Conservation (phyloP, 2,888 invertebrate genomes). For the Stomorhina lunata region DNA sequence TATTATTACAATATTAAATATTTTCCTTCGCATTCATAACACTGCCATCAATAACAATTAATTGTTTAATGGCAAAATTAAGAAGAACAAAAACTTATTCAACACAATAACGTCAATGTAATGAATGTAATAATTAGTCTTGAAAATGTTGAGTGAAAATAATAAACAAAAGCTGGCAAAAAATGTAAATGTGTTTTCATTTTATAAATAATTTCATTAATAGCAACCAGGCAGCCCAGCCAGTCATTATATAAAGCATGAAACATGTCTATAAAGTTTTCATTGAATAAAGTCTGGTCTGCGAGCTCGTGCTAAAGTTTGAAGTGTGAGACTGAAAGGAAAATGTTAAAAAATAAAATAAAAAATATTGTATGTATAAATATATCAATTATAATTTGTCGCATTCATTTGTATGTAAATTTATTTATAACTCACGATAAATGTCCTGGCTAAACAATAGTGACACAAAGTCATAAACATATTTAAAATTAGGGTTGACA, state of each 20-base stretch:
- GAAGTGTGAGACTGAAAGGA: not conserved
- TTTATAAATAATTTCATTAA: too few species aligned
- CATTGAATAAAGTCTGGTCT: not conserved
- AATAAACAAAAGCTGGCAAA: too few species aligned
- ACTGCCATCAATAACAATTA: constrained; percentile 27
- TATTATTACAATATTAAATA: too few species aligned
- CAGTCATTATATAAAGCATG: not conserved
- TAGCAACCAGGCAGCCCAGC: too few species aligned
- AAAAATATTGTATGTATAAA: not conserved
- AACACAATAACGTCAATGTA: not conserved
- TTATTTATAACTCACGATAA: constrained; percentile 43
- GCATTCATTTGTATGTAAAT: constrained; percentile 64
- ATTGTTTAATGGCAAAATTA: constrained; percentile 35
- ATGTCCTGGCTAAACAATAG: constrained; percentile 29
- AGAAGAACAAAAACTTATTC: not conserved
- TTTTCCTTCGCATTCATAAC: not conserved
- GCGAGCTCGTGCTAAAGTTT: not conserved
- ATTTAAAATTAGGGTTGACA: too few species aligned
- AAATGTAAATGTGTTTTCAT: too few species aligned
- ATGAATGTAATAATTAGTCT: constrained; percentile 21
- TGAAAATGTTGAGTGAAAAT: not conserved
- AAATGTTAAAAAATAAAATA: not conserved
- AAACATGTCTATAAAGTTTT: not conserved
- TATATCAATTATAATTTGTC: constrained; percentile 63
- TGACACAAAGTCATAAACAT: not conserved